phyloP scores from a whole-genome alignment of 92 coral and sea anemone species.

The Porites lobata region DNA sequence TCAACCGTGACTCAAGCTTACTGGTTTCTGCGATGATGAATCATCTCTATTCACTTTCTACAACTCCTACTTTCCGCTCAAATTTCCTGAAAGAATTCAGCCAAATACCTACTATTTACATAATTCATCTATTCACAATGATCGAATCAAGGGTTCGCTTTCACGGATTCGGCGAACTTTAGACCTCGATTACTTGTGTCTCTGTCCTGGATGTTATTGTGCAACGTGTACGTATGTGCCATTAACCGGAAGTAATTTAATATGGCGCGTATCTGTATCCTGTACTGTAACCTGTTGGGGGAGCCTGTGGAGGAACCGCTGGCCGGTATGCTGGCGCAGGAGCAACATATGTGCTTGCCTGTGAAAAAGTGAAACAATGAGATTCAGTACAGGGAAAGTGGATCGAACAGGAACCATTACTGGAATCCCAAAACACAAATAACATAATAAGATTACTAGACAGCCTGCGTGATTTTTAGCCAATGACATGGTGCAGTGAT shows the following conservation, averaged over 20 bases:
- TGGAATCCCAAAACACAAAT: not conserved
- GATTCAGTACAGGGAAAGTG: not conserved
- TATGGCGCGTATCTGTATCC: conserved; percentile 93
- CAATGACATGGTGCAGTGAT: too few relatives aligned
- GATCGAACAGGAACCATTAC: not conserved
- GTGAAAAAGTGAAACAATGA: not conserved
- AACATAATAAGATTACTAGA: not conserved
- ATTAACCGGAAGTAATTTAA: conserved; percentile 21
- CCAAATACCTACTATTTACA: conserved; percentile 26
- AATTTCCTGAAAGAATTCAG: conserved; percentile 13
- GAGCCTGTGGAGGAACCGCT: conserved; percentile 82
- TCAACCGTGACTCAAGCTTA: not conserved
- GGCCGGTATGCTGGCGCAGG: conserved; percentile 82
- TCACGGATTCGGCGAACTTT: not conserved
- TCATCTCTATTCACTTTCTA: not conserved
- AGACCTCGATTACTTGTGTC: conserved; percentile 2
- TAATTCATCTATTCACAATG: not conserved
- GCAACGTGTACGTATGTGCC: not conserved
- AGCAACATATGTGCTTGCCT: conserved; percentile 80
- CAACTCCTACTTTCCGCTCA: not conserved
- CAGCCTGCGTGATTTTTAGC: too few relatives aligned
- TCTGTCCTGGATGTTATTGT: conserved; percentile 28
- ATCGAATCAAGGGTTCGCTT: not conserved
- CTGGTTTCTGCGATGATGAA: not conserved
- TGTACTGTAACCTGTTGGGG: conserved; percentile 82